Percentiles rank a stretch among this genome's conserved stretches.
Conservation (phyloP, 2,888 invertebrate genomes). For the Corbicula japonica region DNA sequence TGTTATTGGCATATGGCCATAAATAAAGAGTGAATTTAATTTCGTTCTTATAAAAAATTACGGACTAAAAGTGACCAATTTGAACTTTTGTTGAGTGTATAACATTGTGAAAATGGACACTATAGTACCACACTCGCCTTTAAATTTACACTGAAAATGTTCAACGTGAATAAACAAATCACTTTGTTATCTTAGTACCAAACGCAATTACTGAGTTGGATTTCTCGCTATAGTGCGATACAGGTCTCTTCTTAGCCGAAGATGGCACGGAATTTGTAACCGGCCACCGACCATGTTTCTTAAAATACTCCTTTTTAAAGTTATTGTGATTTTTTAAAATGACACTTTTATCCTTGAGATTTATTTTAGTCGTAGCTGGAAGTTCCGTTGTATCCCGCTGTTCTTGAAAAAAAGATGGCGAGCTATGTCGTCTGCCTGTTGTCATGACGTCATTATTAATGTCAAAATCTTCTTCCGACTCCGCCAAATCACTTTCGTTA, state of each 20-base stretch:
- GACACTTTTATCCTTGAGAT: slow-evolving; percentile 6
- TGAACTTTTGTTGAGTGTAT: too few relatives aligned
- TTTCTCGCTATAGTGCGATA: neutral
- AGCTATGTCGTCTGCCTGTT: slow-evolving; percentile 48
- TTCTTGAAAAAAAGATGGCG: slow-evolving; percentile 40
- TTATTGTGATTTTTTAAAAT: slow-evolving; percentile 32
- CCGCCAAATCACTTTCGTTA: slow-evolving; percentile 47
- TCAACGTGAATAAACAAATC: too few relatives aligned
- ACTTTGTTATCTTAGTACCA: slow-evolving; percentile 23
- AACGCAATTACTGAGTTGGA: slow-evolving; percentile 12
- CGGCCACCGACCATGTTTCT: slow-evolving; percentile 61
- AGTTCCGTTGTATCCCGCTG: neutral
- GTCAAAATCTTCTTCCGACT: slow-evolving; percentile 33
- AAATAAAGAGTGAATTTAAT: too few relatives aligned
- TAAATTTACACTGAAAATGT: too few relatives aligned
- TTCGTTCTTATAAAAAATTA: too few relatives aligned
- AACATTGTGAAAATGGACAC: too few relatives aligned
- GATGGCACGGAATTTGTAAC: slow-evolving; percentile 4
- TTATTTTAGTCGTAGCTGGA: neutral
- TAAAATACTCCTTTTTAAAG: slow-evolving; percentile 56
- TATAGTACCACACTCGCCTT: too few relatives aligned
- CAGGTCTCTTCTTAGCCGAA: neutral
- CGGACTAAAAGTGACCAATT: too few relatives aligned
- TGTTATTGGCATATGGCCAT: too few relatives aligned
- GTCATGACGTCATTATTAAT: neutral